Percentiles rank a stretch among this genome's conserved stretches.
phyloP scores from a whole-genome alignment of 1,140 invertebrate genomes.

The Lordiphosa mommai region DNA sequence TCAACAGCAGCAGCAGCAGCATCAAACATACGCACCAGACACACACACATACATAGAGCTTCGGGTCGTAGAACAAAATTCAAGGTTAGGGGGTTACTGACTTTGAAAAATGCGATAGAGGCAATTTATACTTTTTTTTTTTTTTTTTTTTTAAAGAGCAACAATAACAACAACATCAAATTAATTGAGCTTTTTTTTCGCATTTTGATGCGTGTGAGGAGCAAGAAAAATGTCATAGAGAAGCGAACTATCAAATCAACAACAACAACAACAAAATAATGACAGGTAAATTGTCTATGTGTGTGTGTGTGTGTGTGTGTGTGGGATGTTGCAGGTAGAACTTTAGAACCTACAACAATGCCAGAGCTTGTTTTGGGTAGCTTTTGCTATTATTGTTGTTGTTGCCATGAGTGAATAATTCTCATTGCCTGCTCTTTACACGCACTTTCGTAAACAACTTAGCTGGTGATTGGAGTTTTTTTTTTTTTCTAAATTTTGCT shows the following conservation, averaged over 20 bases:
- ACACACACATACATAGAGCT: constrained; percentile 7
- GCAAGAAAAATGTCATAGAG: constrained; percentile 48
- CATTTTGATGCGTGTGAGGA: constrained; percentile 64
- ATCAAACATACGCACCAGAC: constrained; percentile 4
- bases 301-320: constrained; percentile 21
- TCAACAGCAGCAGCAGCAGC: constrained; percentile 14
- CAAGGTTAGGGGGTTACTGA: constrained; percentile 79
- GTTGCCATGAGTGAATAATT: constrained; percentile 63
- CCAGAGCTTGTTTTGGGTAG: constrained; percentile 26
- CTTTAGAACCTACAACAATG: neutral
- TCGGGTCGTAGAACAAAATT: constrained; percentile 60
- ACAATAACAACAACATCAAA: constrained; percentile 36
- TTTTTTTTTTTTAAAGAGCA: constrained; percentile 23
- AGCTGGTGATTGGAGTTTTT: constrained; percentile 36
- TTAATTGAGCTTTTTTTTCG: constrained; percentile 63
- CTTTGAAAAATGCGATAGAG: constrained; percentile 75
- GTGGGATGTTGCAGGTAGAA: constrained; percentile 68
- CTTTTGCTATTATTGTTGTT: too few relatives aligned
- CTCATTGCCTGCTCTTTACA: constrained; percentile 57
- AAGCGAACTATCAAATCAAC: constrained; percentile 30
- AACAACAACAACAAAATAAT: constrained; percentile 45
- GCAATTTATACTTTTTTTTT: constrained; percentile 40
- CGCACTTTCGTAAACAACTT: constrained; percentile 78
- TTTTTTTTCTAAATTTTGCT: constrained; percentile 11
- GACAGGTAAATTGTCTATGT: constrained; percentile 69